Percentiles rank a stretch among this genome's conserved stretches.
Evolutionary conservation across 2,797 vertebrate genomes (phyloP).

Genomic region (Melanotaenia maccullochi): DNA sequence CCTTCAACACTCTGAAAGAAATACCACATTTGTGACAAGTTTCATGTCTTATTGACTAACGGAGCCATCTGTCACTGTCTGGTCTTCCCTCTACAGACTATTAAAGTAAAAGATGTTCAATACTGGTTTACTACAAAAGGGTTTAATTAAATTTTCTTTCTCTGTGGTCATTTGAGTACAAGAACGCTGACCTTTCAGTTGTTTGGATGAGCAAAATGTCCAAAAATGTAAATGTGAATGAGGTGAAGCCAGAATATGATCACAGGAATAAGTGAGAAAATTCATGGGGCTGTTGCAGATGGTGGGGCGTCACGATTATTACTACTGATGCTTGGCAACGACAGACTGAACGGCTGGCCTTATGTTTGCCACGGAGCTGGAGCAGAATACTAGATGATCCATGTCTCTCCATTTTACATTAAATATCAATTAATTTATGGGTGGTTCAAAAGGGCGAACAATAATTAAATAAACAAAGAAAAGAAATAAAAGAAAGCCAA

Average conservation of each 20-base stretch:
- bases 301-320: constrained; percentile 18
- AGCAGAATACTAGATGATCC: constrained; percentile 12
- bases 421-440: not conserved
- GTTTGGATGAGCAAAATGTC: constrained; percentile 24
- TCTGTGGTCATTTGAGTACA: not conserved
- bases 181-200: constrained; percentile 8
- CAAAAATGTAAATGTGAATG: constrained; percentile 12
- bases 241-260: constrained; percentile 12
- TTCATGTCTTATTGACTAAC: too few relatives aligned
- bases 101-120: not conserved
- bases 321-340: constrained; percentile 32
- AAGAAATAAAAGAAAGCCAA: not conserved
- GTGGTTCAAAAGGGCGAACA: not conserved
- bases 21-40: not conserved
- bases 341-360: constrained; percentile 21
- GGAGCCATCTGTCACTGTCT: constrained; percentile 53
- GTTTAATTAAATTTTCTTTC: too few relatives aligned
- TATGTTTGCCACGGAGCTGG: constrained; percentile 2
- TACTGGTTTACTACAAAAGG: not conserved
- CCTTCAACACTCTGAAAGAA: constrained; percentile 42
- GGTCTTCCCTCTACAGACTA: not conserved
- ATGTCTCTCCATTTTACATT: not conserved
- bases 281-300: constrained; percentile 25
- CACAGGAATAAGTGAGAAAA: constrained; percentile 10
- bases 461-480: not conserved